Evolutionary conservation across 2,113 vertebrate species (phyloP).

Genomic region (Saccopteryx leptura): DNA sequence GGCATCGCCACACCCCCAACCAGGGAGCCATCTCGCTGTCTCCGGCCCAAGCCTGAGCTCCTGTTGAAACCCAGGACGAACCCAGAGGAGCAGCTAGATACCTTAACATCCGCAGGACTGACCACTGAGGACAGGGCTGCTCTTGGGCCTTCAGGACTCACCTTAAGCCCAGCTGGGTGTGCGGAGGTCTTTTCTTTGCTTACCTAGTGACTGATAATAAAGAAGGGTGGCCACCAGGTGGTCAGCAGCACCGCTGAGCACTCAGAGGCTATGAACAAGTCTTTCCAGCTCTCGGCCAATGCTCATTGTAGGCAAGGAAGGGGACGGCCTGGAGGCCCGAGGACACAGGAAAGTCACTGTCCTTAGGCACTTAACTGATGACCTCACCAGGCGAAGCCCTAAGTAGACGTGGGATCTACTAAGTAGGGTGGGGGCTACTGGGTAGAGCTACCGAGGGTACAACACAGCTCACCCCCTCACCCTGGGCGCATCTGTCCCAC

Average conservation of each 20-base stretch:
- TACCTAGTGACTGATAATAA: rapidly evolving
- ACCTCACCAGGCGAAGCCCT: not conserved
- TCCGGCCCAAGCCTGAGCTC: not conserved
- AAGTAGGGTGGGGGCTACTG: rapidly evolving
- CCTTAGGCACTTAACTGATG: rapidly evolving
- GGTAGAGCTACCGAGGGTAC: not conserved
- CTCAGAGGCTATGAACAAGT: rapidly evolving
- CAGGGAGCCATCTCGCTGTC: not conserved
- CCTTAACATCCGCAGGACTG: rapidly evolving
- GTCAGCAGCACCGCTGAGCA: too few species aligned
- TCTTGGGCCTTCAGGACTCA: not conserved
- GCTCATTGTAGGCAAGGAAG: not conserved
- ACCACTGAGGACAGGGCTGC: rapidly evolving
- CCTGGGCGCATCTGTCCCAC: rapidly evolving
- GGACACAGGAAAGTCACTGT: not conserved
- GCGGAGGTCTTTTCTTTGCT: not conserved
- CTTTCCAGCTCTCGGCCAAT: not conserved
- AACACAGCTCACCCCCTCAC: rapidly evolving
- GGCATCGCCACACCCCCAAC: rapidly evolving
- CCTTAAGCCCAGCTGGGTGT: not conserved
- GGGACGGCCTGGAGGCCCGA: not conserved
- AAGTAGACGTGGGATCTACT: rapidly evolving
- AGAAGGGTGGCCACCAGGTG: rapidly evolving
- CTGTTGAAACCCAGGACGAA: rapidly evolving
- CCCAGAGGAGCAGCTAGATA: not conserved